Evolutionary conservation across 2,888 invertebrate species (phyloP), one percentile per base, ranked within the genome.

Genomic region (Geotrupes spiniger): DNA sequence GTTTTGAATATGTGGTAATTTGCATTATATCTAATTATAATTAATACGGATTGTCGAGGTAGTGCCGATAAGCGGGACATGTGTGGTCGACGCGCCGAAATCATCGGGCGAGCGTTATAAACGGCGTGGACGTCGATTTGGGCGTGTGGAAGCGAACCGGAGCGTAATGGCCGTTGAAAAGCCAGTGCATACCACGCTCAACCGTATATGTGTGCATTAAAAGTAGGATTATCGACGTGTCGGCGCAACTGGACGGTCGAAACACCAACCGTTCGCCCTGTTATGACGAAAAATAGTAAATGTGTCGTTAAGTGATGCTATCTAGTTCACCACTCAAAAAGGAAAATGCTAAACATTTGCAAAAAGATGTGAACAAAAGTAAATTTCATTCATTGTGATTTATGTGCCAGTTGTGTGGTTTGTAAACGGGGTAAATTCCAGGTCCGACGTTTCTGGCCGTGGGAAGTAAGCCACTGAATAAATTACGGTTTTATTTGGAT

Each of bases 401-500:
- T 21, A 21, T 4, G 3, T 21, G 21, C n/a, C n/a, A n/a, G n/a
- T 45, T 21, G 12, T 45, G 36, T 44, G 44, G 31, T 36, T 43
- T 49, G 21, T 36, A 44, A 36, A 47, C 42, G 37, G 16, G 10
- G 31, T 12, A 46, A 31, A 21, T 47, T 48, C 14, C 31, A 38
- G 31, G 36, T 44, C 43, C 21, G n/a, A n/a, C n/a, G 15, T 16
- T 27, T 26, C 10, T 17, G 36, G 16, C 16, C 21, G 50, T 56
- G 60, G 62, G 58, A 58, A 71, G 73, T 46, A 79, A 78, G 65
- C 80, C 81, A 40, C 69, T 87, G 68, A 78, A 78, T 63, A 81
- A 82, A 71, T 84, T 83, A 66, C 82, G 79, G 68, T 87, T 87
- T 76, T 88, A 86, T 72, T 78, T 88, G 78, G 86, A 87, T 68